These are phyloP conservation scores for Tholera decimalis DNA, from an alignment of 2,888 invertebrate species.

Conservation along the genomic window DNA sequence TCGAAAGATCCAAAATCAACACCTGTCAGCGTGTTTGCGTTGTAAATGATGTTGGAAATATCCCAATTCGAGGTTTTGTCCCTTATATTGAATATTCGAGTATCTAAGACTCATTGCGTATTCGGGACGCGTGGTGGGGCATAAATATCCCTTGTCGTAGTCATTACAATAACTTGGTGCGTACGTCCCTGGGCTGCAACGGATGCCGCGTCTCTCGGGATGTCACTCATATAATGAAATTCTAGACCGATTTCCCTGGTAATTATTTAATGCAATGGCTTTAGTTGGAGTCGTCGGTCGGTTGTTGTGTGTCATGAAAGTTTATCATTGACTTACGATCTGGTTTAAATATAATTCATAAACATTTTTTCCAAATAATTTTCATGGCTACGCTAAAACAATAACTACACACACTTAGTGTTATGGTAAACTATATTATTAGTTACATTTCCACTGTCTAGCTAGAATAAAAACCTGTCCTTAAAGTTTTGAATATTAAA, in stretches of 20 bases:
- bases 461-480: too few relatives aligned
- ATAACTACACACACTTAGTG: too few relatives aligned
- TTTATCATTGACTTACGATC: constrained; percentile 8
- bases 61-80: constrained; percentile 59
- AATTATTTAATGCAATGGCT: constrained; percentile 76
- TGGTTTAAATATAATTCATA: not conserved
- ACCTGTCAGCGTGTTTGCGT: constrained; percentile 83
- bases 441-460: too few relatives aligned
- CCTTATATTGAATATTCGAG: constrained; percentile 70
- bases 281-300: constrained; percentile 41
- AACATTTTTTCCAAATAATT: not conserved
- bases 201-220: constrained; percentile 85
- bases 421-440: too few relatives aligned
- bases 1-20: constrained; percentile 75
- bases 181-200: constrained; percentile 82
- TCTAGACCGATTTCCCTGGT: constrained; percentile 78
- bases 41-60: constrained; percentile 80
- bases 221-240: constrained; percentile 88
- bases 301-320: constrained; percentile 19
- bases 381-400: too few relatives aligned
- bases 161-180: constrained; percentile 89
- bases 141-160: constrained; percentile 90
- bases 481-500: not conserved
- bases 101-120: constrained; percentile 81
- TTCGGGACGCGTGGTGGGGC: constrained; percentile 86